Evolutionary conservation across 2,888 invertebrate species (phyloP).

Genomic region (Lasioglossum calceatum): DNA sequence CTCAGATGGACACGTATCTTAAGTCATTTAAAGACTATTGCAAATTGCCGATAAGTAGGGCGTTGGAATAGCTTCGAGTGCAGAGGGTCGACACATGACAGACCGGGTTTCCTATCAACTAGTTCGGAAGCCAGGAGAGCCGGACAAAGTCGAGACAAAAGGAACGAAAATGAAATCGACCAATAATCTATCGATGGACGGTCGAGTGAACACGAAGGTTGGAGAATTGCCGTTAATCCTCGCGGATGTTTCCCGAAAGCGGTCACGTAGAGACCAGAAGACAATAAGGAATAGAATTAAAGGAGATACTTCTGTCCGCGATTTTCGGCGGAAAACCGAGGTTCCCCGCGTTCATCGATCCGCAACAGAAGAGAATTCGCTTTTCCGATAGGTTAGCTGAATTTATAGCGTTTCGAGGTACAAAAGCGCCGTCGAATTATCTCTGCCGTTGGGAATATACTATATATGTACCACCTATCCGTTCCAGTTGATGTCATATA

Average conservation of each 20-base stretch:
- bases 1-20: no score
- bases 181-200: neutral
- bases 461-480: neutral
- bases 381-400: constrained; percentile 52
- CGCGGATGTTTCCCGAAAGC: constrained; percentile 1
- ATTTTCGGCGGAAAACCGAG: constrained; percentile 32
- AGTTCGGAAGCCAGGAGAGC: neutral
- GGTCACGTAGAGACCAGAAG: neutral
- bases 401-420: constrained; percentile 65
- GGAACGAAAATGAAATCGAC: constrained; percentile 4
- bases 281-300: constrained; percentile 1
- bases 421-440: constrained; percentile 70
- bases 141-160: neutral
- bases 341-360: constrained; percentile 37
- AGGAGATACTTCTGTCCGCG: neutral
- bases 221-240: neutral
- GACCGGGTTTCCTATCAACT: neutral
- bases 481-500: neutral
- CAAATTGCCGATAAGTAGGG: neutral
- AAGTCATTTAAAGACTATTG: no score
- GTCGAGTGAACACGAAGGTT: neutral
- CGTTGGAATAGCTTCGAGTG: neutral
- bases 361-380: constrained; percentile 12
- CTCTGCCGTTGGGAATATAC: constrained; percentile 38
- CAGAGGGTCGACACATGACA: neutral